Conservation (phyloP, 2,113 vertebrate genomes). For the Hylia prasina region DNA sequence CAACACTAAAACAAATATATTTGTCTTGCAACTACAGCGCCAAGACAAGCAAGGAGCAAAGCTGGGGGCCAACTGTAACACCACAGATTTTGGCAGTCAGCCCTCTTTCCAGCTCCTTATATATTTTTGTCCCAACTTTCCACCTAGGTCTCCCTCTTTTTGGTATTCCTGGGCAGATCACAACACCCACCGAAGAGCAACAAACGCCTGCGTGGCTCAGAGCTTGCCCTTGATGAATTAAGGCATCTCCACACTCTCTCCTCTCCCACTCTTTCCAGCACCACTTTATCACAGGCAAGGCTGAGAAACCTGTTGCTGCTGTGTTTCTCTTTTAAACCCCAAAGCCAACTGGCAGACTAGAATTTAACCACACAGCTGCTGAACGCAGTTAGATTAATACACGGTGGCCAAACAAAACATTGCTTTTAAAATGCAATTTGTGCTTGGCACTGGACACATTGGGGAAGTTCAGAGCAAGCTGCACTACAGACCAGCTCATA, state of each 20-base stretch:
- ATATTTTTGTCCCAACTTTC: constrained; percentile 56
- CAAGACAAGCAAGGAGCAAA: constrained; percentile 63
- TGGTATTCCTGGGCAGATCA: constrained; percentile 6
- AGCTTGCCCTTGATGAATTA: neutral
- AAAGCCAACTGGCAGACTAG: constrained; percentile 31
- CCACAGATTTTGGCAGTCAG: constrained; percentile 34
- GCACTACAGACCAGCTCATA: neutral
- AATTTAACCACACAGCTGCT: constrained; percentile 59
- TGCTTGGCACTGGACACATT: neutral
- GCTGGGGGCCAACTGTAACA: constrained; percentile 60
- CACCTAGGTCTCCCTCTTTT: neutral
- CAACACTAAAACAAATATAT: constrained; percentile 49
- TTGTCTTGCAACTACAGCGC: constrained; percentile 24
- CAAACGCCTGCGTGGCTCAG: neutral
- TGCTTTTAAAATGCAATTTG: constrained; percentile 60
- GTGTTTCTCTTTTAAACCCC: constrained; percentile 35
- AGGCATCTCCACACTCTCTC: neutral
- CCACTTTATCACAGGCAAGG: neutral
- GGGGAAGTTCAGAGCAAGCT: constrained; percentile 14
- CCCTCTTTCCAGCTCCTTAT: constrained; percentile 51
- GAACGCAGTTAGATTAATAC: neutral
- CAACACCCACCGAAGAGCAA: neutral
- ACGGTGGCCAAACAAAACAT: constrained; percentile 40
- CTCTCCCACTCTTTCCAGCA: neutral
- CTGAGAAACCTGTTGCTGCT: constrained; percentile 38